These are phyloP conservation scores for Cantharis rustica DNA, from an alignment of 2,888 invertebrate genomes.

Conservation along the genomic window DNA sequence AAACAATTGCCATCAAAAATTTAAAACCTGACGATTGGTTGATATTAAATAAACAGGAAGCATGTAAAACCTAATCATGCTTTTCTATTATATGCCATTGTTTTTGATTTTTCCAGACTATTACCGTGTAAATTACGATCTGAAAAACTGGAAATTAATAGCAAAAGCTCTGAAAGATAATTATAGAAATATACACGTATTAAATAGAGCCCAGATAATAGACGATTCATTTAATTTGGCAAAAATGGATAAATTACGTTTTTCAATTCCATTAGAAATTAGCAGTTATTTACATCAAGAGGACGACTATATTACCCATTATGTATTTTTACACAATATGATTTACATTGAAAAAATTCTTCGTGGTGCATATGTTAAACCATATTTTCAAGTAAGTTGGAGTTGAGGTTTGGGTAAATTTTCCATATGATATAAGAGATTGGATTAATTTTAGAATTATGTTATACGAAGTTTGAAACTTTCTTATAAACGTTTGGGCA, in stretches of 20 bases:
- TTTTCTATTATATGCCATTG: no score
- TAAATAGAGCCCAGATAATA: conserved; percentile 62
- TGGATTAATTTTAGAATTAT: background rate
- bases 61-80: no score
- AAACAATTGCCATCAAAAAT: background rate
- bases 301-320: conserved; percentile 67
- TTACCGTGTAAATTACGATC: conserved; percentile 54
- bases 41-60: no score
- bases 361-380: background rate
- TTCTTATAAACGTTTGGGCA: background rate
- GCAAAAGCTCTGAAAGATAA: conserved; percentile 49
- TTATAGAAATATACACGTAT: conserved; percentile 59
- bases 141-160: conserved; percentile 55
- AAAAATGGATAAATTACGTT: conserved; percentile 62
- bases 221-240: conserved; percentile 60
- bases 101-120: conserved; percentile 39
- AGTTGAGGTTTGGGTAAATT: no score
- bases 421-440: background rate
- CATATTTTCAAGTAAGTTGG: background rate
- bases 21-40: no score
- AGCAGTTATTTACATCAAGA: conserved; percentile 63
- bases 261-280: conserved; percentile 61
- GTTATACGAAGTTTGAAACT: background rate
- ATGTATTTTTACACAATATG: background rate
- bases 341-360: background rate